Evolutionary conservation across 2,797 vertebrate species (phyloP), one percentile per base, ranked within the genome.

Genomic region (Xenops minutus): DNA sequence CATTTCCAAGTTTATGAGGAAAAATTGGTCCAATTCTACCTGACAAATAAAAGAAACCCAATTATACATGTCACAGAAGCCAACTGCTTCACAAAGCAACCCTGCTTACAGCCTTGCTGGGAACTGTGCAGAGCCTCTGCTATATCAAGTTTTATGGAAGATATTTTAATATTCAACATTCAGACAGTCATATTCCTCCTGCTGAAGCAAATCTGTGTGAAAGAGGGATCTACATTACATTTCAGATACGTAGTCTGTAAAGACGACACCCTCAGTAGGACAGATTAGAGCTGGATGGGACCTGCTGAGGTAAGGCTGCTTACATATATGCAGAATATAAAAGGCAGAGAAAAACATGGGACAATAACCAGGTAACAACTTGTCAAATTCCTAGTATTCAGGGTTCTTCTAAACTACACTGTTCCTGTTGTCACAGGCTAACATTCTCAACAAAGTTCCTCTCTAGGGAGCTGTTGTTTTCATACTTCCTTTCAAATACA

Each of bases 401-500:
- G 21, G 52, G 19, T 86, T 63, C 71, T 88, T 82, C 61, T 55
- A 62, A 67, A 79, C 41, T 14, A 72, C 26, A 56, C 63, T 74
- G 34, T 43, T 91, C 56, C 32, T 32, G 59, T 4, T 87, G 55
- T 88, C 58, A 87, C 48, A 94, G 74, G 72, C 29, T 79, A 91
- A 69, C 41, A 80, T 43, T 32, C 30, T 41, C 32, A 63, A 59
- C 22, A 39, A 91, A 68, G 71, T n/a, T 87, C 68, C 77, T 92
- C 71, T 78, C 85, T 56, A 69, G 69, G 52, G 71, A 88, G 23
- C n/a, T 61, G 36, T 86, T 94, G 37, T 72, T 43, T 84, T 48
- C 67, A 66, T n/a, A 73, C 30, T 54, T 91, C 82, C 77, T 84
- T 81, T 88, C 84, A 88, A 95, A 86, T 86, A 87, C 26, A 63